Evolutionary conservation across 1,140 invertebrate genomes (phyloP), one percentile per base, ranked within the genome.

Genomic region (Cyclargus thomasi): DNA sequence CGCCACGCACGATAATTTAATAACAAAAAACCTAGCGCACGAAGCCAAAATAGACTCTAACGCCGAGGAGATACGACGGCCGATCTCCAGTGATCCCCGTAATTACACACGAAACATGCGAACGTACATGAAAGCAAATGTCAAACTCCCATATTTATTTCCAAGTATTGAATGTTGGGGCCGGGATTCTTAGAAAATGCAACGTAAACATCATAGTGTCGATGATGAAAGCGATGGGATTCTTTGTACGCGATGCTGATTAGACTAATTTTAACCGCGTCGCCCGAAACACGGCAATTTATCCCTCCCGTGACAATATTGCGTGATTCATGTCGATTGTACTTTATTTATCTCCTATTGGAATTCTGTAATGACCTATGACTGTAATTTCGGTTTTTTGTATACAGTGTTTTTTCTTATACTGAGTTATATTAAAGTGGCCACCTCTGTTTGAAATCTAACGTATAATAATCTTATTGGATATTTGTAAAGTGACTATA

Each of bases 121-220:
- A 83, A 81, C 83, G 77, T 73, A 83, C 87, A 88, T 90, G 86
- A 90, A 90, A 90, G 88, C 86, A 86, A 86, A 90, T 90, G 88
- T 90, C 88, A 90, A 90, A 87, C 84, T 86, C 78, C 88, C 85
- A 86, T 87, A 90, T 90, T 90, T 90, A 90, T 90, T 90, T 90
- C 88, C 85, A 84, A 88, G 88, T 90, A 90, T 90, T 87, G 88
- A 87, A 90, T 86, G 79, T 71, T 81, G 80, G 77, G 79, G 76
- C 73, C 78, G 18, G 83, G 67, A 84, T 76, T 88, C 86, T 87
- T 73, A 76, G 86, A 88, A 88, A 77, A 80, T 76, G 74, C 80
- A 73, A 72, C 73, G 80, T 90, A 90, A 90, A 90, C 86, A 90
- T 81, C 81, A 85, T 80, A 83, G 67, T 88, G 88, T 90, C 88